Conservation (phyloP, 2,797 vertebrate genomes). For the Poecilia wingei region DNA sequence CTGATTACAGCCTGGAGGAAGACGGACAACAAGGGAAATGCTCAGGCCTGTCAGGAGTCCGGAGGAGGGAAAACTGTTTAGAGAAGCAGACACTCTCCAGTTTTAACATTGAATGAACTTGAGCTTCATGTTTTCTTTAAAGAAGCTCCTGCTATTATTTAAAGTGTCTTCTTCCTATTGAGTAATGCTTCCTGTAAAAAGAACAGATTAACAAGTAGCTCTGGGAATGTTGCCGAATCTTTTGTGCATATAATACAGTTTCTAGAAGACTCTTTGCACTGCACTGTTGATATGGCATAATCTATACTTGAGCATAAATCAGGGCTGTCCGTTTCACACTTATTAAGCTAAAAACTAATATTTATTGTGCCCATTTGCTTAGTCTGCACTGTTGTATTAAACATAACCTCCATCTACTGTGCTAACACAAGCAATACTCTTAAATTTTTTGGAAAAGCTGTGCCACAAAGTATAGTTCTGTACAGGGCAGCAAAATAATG, state of each 20-base stretch:
- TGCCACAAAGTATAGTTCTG: not conserved
- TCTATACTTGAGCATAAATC: not conserved
- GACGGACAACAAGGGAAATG: conserved; percentile 58
- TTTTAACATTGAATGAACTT: conserved; percentile 3
- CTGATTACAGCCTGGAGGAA: conserved; percentile 67
- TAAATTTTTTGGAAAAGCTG: not conserved
- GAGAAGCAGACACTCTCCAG: conserved; percentile 25
- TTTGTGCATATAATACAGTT: conserved; percentile 15
- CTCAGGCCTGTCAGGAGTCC: conserved; percentile 39
- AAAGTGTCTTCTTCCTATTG: conserved; percentile 22
- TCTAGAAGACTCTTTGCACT: conserved; percentile 7
- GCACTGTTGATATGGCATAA: not conserved
- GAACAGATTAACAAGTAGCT: conserved; percentile 26
- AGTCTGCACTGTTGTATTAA: not conserved
- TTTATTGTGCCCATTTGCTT: not conserved
- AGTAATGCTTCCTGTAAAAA: conserved; percentile 28
- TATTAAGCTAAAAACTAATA: not conserved
- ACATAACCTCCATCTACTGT: not conserved
- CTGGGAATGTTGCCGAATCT: conserved; percentile 17
- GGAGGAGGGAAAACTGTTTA: conserved; percentile 28
- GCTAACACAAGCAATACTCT: not conserved
- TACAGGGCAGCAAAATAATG: not conserved
- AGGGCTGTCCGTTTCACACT: not conserved
- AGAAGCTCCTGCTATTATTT: conserved; percentile 23
- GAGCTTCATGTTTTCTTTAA: conserved; percentile 26